Conservation (phyloP, 2,888 invertebrate species). For the Deroplatys truncata region DNA sequence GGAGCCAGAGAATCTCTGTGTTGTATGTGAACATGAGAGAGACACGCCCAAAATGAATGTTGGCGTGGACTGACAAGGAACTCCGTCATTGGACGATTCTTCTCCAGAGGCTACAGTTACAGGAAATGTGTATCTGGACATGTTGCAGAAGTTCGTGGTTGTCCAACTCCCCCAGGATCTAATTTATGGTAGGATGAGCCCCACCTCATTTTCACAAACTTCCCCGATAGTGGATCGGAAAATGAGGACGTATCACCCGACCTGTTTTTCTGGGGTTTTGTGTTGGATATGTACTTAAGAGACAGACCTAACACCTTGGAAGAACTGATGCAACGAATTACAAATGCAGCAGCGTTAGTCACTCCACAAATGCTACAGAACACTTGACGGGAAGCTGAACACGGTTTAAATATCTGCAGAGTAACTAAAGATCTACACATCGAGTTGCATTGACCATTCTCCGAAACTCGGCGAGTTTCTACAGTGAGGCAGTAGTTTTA, state of each 20-base stretch:
- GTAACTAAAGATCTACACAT: background rate
- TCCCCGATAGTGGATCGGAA: background rate
- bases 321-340: background rate
- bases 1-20: background rate
- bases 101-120: background rate
- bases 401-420: background rate
- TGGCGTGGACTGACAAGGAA: background rate
- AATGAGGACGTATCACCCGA: background rate
- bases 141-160: background rate
- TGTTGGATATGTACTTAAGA: background rate
- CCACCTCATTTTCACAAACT: background rate
- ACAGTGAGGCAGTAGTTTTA: too few species aligned
- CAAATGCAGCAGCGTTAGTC: background rate
- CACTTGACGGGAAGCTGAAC: background rate
- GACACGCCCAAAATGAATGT: background rate
- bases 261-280: background rate
- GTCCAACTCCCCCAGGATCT: background rate
- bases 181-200: background rate
- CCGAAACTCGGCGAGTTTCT: background rate
- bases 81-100: background rate
- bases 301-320: background rate
- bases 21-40: background rate
- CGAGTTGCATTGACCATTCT: background rate
- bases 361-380: background rate
- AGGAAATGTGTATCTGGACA: background rate